phyloP scores from a whole-genome alignment of 2,113 vertebrate genomes.

The Lycaon pictus region DNA sequence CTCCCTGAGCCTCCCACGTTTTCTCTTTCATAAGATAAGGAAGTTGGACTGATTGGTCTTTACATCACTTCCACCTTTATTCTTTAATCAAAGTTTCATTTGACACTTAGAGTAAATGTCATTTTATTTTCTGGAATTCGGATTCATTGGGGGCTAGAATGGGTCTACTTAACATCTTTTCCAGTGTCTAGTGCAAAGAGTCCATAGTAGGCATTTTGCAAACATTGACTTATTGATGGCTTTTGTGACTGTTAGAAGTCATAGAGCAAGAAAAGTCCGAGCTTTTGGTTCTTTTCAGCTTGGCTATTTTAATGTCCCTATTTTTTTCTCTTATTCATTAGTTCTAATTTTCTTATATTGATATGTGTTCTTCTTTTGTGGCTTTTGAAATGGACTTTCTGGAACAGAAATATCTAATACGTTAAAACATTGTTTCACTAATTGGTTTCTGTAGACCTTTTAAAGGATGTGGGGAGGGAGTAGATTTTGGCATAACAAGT shows the following conservation, averaged over 20 bases:
- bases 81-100: not conserved
- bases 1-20: not conserved
- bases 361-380: not conserved
- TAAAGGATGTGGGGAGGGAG: not conserved
- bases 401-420: not conserved
- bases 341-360: constrained; percentile 2
- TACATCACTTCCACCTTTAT: not conserved
- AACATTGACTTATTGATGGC: not conserved
- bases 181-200: not conserved
- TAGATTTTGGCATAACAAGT: not conserved
- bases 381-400: not conserved
- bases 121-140: not conserved
- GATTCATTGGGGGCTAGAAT: fast-evolving
- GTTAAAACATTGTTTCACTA: not conserved
- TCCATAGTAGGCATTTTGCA: not conserved
- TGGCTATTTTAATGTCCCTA: not conserved
- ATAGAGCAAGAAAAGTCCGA: not conserved
- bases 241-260: not conserved
- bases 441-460: not conserved
- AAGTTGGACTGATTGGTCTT: not conserved
- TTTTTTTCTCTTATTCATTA: not conserved
- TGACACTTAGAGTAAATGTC: not conserved
- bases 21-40: not conserved
- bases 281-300: not conserved
- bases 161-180: not conserved